Percentiles rank a stretch among this genome's conserved stretches.
These are phyloP conservation scores for Craterocephalus amniculus DNA, from an alignment of 2,797 vertebrate species.

Conservation along the genomic window DNA sequence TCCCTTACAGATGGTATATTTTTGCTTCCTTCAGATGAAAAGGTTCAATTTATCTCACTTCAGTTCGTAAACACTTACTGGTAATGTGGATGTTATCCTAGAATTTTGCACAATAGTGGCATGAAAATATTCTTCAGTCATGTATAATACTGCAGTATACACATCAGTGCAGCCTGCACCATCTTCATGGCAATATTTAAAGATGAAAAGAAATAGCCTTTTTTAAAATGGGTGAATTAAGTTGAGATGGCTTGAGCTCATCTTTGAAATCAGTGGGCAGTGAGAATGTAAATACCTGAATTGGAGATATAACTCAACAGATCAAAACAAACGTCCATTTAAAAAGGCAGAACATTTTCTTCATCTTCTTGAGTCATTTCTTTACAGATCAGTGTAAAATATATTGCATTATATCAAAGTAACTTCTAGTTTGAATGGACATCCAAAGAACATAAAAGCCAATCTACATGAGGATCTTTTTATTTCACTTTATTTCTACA, in stretches of 20 bases:
- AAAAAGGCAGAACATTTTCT: background rate
- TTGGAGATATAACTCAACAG: conserved; percentile 2
- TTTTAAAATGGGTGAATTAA: conserved; percentile 6
- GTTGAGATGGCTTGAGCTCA: background rate
- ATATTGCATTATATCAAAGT: background rate
- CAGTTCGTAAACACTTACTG: background rate
- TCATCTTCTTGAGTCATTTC: background rate
- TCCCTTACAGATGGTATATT: conserved; percentile 26
- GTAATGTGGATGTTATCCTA: conserved; percentile 11
- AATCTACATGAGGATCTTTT: background rate
- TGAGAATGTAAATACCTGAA: background rate
- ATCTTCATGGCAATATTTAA: background rate
- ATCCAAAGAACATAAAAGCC: no score
- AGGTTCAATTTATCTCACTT: conserved; percentile 1
- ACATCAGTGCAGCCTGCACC: background rate
- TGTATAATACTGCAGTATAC: background rate
- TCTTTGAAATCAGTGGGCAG: conserved; percentile 18
- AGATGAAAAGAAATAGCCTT: background rate
- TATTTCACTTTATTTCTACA: background rate
- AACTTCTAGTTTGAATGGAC: background rate
- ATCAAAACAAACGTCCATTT: background rate
- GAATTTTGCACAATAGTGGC: background rate
- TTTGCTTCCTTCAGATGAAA: conserved; percentile 17
- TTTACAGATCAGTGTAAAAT: background rate
- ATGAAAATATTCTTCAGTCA: background rate